Conservation (phyloP, 2,888 invertebrate genomes). For the Clunio marinus region DNA sequence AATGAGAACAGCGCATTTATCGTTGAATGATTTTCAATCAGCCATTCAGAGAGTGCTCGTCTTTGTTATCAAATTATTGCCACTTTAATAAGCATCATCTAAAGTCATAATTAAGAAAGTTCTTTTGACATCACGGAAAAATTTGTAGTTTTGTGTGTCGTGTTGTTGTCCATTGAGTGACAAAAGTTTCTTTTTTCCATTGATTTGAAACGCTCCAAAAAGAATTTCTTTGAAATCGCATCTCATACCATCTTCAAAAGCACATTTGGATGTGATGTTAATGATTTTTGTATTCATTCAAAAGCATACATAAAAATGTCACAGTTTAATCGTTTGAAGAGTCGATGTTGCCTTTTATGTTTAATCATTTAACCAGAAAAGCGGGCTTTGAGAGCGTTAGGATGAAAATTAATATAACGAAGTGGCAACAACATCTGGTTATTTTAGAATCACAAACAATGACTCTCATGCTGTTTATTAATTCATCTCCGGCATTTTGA, state of each 20-base stretch:
- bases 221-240: neutral
- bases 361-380: neutral
- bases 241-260: too few relatives aligned
- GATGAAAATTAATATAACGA: neutral
- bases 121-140: conserved; percentile 13
- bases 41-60: neutral
- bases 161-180: neutral
- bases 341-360: neutral
- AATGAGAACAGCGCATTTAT: neutral
- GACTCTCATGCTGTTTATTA: conserved; percentile 6
- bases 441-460: neutral
- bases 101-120: conserved; percentile 12
- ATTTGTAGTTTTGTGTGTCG: neutral
- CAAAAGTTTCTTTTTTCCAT: neutral
- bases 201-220: neutral
- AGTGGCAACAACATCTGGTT: neutral
- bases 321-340: conserved; percentile 1
- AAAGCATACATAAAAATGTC: conserved; percentile 4
- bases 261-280: too few relatives aligned
- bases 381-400: too few relatives aligned
- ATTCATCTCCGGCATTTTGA: neutral
- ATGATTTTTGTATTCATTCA: neutral
- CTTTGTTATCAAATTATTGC: conserved; percentile 20
- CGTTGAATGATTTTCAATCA: neutral
- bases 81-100: conserved; percentile 9